Evolutionary conservation across 1,140 invertebrate genomes (phyloP).

Genomic region (Plutomurus gul): DNA sequence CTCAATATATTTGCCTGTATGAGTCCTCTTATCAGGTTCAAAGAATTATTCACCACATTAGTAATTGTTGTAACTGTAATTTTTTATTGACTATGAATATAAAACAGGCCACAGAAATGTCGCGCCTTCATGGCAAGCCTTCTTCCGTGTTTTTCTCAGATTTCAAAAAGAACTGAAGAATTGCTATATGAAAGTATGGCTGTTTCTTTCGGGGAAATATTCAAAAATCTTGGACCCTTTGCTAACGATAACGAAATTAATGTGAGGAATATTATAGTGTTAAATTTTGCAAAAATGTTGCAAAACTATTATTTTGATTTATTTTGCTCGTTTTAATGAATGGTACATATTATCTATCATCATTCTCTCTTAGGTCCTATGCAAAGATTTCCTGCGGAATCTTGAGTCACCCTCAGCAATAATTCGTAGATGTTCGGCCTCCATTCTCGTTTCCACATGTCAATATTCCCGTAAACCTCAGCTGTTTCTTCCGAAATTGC

Average conservation of each 20-base stretch:
- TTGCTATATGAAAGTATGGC: conserved; percentile 73
- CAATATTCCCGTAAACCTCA: conserved; percentile 67
- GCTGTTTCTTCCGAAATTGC: conserved; percentile 66
- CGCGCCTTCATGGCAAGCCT: conserved; percentile 76
- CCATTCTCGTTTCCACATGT: conserved; percentile 68
- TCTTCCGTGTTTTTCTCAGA: conserved; percentile 70
- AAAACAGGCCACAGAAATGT: conserved; percentile 69
- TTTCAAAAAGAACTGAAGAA: conserved; percentile 72
- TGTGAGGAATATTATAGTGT: conserved; percentile 58
- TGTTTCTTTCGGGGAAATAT: conserved; percentile 70
- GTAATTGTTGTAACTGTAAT: neutral
- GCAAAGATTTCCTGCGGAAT: conserved; percentile 70
- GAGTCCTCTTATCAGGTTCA: conserved; percentile 63
- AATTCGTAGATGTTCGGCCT: conserved; percentile 68
- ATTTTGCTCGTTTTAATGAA: neutral
- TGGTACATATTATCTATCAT: neutral
- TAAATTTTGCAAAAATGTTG: conserved; percentile 25
- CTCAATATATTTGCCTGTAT: conserved; percentile 75
- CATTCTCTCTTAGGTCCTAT: conserved; percentile 61
- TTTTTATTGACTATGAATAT: neutral
- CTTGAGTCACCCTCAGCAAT: conserved; percentile 65
- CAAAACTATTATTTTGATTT: too few relatives aligned
- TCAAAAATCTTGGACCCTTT: conserved; percentile 71
- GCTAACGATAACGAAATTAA: conserved; percentile 75
- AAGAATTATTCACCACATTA: neutral